Base-by-base conservation (phyloP, 1,140 invertebrate species). In the Cydia pomonella region DNA sequence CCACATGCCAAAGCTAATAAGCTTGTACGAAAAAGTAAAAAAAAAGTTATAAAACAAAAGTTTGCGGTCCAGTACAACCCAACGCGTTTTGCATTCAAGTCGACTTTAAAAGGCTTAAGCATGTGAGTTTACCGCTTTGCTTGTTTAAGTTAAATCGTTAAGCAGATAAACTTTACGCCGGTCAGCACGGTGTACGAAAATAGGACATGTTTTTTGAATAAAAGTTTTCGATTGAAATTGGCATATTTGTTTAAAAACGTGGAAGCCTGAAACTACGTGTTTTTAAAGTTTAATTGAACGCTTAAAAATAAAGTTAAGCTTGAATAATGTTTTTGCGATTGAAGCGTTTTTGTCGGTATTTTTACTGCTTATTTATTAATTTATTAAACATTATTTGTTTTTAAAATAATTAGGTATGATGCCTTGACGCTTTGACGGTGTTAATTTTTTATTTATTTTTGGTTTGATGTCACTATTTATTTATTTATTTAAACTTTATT, bases 11-110 rank as follows among this genome's bases (percentile, higher is more conserved):
- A 59, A 59, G 16, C 50, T 53, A 59, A 59, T n/a, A 53, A 7
- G n/a, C n/a, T 18, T 53, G 27, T 27, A 16, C 13, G 23, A 66
- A 66, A 38, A 38, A 29, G 64, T 5, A 69, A 5, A 69, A 59
- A 59, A 50, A 59, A 59, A 38, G 12, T 69, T 38, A 27, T 66
- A 66, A 69, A 69, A 41, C 33, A 69, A 69, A 33, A 69, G 64
- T 21, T 69, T 69, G 64, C 33, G 29, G 64, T 66, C 29, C 29
- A 12, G 29, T 7, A 9, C 13, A 69, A 59, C 16, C 50, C 18
- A 16, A 53, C 50, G 6, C 53, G 53, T 59, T 59, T 59, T 59
- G 53, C 53, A 23, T 59, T 59, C 53, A 59, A 59, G 21, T 59
- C 53, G 18, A 59, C 53, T 59, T 59, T 59, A 59, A 53, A 53